These are phyloP conservation scores for Gasterosteus nipponicus DNA, from an alignment of 2,113 vertebrate genomes.

Conservation along the genomic window DNA sequence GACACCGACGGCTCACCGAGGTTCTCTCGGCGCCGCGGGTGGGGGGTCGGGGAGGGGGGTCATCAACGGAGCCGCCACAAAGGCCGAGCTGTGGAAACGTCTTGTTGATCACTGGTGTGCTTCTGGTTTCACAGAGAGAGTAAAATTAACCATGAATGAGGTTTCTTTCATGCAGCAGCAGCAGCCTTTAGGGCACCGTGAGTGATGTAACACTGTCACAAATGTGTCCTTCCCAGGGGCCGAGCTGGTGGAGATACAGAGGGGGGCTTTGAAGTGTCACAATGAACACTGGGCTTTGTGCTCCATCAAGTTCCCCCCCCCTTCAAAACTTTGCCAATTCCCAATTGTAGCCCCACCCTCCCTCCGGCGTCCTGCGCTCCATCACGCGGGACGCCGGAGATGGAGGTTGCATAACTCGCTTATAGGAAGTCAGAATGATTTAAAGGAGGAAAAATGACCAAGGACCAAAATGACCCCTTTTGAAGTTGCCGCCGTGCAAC, in stretches of 20 bases:
- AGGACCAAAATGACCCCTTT: constrained; percentile 27
- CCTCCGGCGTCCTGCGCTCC: constrained; percentile 40
- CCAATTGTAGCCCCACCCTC: neutral
- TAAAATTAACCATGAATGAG: constrained; percentile 73
- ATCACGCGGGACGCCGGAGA: constrained; percentile 51
- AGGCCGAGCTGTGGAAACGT: constrained; percentile 23
- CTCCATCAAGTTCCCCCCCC: constrained; percentile 46
- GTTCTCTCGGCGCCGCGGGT: constrained; percentile 18
- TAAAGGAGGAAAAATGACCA: constrained; percentile 55
- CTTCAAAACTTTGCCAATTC: constrained; percentile 35
- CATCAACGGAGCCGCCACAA: constrained; percentile 29
- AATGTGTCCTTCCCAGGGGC: constrained; percentile 72
- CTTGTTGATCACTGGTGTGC: constrained; percentile 50
- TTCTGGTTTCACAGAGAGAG: constrained; percentile 44
- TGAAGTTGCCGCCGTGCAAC: constrained; percentile 34
- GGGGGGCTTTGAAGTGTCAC: constrained; percentile 73
- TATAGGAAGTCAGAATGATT: constrained; percentile 54
- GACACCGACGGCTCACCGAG: constrained; percentile 44
- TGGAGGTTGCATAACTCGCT: constrained; percentile 68
- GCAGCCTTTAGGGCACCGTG: constrained; percentile 62
- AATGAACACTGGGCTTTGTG: constrained; percentile 76
- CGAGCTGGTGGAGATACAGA: constrained; percentile 66
- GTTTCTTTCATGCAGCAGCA: constrained; percentile 57
- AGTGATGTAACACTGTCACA: constrained; percentile 76
- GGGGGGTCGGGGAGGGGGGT: constrained; percentile 4